phyloP scores from a whole-genome alignment of 35 echinoderm and acorn worm species.

The Hemicentrotus pulcherrimus region DNA sequence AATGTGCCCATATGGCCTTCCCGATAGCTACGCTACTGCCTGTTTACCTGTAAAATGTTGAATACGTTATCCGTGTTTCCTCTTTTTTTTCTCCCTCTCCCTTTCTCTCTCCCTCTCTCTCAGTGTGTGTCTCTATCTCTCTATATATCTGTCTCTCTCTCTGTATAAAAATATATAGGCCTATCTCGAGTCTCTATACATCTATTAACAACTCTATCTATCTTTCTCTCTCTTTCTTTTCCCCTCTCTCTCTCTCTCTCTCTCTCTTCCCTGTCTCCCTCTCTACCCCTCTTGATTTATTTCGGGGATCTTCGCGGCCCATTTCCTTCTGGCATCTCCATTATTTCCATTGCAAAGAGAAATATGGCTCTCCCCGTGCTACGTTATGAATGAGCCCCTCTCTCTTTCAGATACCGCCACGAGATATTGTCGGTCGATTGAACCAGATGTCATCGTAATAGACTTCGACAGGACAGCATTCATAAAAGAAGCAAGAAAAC shows the following conservation, averaged over 20 bases:
- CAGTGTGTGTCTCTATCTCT: neutral
- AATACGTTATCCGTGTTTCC: no score
- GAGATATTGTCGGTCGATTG: neutral
- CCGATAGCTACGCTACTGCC: no score
- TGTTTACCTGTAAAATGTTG: no score
- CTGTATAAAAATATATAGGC: no score
- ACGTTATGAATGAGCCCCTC: neutral
- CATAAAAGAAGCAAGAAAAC: neutral
- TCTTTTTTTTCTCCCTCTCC: neutral
- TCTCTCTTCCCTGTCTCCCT: neutral
- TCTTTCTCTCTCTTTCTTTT: neutral
- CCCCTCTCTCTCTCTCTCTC: neutral
- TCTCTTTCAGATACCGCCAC: neutral
- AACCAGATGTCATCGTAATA: conserved; percentile 9
- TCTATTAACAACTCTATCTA: no score
- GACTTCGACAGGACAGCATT: neutral
- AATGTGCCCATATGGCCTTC: no score
- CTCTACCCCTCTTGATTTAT: neutral
- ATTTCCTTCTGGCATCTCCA: neutral
- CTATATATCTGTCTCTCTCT: no score
- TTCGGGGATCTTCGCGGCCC: neutral
- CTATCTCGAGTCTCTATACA: no score
- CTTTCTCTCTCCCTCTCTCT: neutral
- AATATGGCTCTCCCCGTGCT: neutral
- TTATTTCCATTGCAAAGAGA: conserved; percentile 1